Conservation (phyloP, 2,797 vertebrate genomes). For the Prionace glauca region DNA sequence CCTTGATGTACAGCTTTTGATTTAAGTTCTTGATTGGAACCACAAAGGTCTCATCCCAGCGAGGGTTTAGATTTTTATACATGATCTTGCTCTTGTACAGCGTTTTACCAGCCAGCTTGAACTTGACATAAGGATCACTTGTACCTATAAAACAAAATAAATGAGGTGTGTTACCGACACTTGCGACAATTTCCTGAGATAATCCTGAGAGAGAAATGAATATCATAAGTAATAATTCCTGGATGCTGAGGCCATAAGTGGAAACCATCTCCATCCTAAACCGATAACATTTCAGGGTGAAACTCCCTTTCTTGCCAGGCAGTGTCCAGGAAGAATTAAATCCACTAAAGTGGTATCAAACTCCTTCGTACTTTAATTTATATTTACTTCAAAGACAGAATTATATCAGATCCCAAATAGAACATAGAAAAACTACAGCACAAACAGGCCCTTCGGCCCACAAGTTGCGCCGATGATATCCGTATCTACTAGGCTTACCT, state of each 20-base stretch:
- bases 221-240: neutral
- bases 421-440: no score
- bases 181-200: neutral
- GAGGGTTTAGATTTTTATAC: slow-evolving; percentile 84
- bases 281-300: neutral
- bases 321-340: neutral
- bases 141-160: slow-evolving; percentile 61
- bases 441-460: no score
- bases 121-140: slow-evolving; percentile 92
- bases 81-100: slow-evolving; percentile 94
- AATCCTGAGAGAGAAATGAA: neutral
- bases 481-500: no score
- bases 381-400: neutral
- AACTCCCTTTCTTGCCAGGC: neutral
- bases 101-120: slow-evolving; percentile 87
- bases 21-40: slow-evolving; percentile 74
- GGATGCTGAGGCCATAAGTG: neutral
- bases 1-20: slow-evolving; percentile 76
- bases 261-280: neutral
- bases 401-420: neutral
- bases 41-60: slow-evolving; percentile 86
- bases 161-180: neutral
- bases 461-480: no score
- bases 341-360: neutral
- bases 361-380: neutral